Percentiles rank a stretch among this genome's conserved stretches.
Conservation (phyloP, 2,888 invertebrate genomes). For the Cheilosia impressa region DNA sequence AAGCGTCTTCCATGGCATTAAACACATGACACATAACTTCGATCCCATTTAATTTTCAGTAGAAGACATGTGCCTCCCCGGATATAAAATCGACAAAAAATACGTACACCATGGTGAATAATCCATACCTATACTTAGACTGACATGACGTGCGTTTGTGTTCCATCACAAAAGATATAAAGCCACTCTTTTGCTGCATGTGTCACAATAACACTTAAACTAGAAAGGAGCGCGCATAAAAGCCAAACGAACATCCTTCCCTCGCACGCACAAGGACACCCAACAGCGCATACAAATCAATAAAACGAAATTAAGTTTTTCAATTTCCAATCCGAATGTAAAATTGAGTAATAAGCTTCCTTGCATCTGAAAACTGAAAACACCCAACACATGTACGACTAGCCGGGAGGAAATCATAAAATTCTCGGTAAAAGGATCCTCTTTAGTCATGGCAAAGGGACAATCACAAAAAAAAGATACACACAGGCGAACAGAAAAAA, state of each 20-base stretch:
- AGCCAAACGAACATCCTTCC: constrained; percentile 42
- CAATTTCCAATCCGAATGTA: constrained; percentile 70
- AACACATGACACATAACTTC: constrained; percentile 13
- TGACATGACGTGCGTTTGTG: constrained; percentile 9
- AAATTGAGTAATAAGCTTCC: constrained; percentile 69
- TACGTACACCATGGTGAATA: constrained; percentile 32
- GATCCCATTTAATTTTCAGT: background rate
- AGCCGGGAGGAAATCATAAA: constrained; percentile 32
- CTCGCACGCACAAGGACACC: constrained; percentile 5
- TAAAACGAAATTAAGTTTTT: constrained; percentile 75
- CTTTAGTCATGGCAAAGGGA: constrained; percentile 14
- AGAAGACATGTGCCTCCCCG: background rate
- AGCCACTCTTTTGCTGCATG: constrained; percentile 1
- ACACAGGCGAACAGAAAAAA: background rate
- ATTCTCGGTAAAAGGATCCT: constrained; percentile 34
- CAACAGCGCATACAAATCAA: constrained; percentile 52
- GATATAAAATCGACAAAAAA: constrained; percentile 15
- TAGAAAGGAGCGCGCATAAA: constrained; percentile 31
- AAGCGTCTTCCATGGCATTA: background rate
- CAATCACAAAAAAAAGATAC: background rate
- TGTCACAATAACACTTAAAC: constrained; percentile 49
- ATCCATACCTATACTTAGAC: background rate
- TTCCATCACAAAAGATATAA: constrained; percentile 7
- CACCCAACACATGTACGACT: background rate
- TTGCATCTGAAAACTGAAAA: constrained; percentile 38